These are phyloP conservation scores for Stenotaenia linearis DNA, from an alignment of 2,888 invertebrate genomes.

Conservation along the genomic window DNA sequence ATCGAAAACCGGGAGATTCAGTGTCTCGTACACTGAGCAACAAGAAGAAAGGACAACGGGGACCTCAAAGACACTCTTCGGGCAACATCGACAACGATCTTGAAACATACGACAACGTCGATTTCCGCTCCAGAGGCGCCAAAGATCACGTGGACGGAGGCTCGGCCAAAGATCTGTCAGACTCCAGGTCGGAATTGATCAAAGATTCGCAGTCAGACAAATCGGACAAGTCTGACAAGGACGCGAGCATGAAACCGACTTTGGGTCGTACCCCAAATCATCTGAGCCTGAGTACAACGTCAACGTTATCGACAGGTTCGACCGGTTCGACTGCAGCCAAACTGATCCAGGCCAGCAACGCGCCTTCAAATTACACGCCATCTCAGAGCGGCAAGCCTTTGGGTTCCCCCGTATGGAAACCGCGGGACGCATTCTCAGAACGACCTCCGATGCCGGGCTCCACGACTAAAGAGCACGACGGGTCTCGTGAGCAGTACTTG, in stretches of 20 bases:
- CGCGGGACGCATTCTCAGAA: conserved; percentile 62
- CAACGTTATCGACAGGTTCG: conserved; percentile 87
- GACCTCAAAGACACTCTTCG: conserved; percentile 71
- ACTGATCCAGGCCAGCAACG: conserved; percentile 88
- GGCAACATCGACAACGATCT: conserved; percentile 79
- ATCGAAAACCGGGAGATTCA: conserved; percentile 50
- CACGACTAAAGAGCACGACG: conserved; percentile 33
- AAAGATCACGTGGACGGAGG: conserved; percentile 47
- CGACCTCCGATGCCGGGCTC: conserved; percentile 43
- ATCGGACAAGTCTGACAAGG: conserved; percentile 38
- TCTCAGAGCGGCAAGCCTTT: conserved; percentile 45
- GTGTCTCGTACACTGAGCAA: conserved; percentile 77
- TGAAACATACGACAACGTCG: conserved; percentile 44
- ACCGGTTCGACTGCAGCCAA: conserved; percentile 81
- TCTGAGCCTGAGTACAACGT: conserved; percentile 86
- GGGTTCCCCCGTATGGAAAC: conserved; percentile 99
- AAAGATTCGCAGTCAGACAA: conserved; percentile 37
- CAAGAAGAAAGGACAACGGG: conserved; percentile 65
- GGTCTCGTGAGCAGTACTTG: conserved; percentile 38
- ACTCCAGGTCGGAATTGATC: conserved; percentile 44
- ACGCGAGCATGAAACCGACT: conserved; percentile 51
- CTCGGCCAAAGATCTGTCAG: conserved; percentile 40
- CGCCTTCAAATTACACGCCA: conserved; percentile 86
- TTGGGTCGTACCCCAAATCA: conserved; percentile 89
- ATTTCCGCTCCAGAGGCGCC: conserved; percentile 76